Evolutionary conservation across 1,140 invertebrate genomes (phyloP).

Genomic region (Drosophila auraria): DNA sequence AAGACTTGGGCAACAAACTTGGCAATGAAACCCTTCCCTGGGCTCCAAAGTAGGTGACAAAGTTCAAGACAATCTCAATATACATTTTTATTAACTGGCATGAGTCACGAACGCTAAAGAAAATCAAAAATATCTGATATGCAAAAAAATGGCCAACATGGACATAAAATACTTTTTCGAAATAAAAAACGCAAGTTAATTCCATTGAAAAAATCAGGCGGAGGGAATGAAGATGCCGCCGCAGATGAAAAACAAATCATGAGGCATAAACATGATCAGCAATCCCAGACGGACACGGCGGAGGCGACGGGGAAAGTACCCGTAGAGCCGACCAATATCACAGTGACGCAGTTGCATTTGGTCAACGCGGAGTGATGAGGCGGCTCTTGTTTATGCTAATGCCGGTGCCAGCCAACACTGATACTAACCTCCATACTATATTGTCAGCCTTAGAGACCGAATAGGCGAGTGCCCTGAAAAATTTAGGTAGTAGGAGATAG

Average conservation of each 20-base stretch:
- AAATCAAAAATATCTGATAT: constrained; percentile 13
- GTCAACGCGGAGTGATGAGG: constrained; percentile 61
- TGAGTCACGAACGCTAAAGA: constrained; percentile 54
- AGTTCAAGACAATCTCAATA: constrained; percentile 48
- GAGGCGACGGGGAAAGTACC: constrained; percentile 36
- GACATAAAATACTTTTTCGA: constrained; percentile 58
- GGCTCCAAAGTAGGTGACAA: constrained; percentile 29
- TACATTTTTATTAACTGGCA: constrained; percentile 39
- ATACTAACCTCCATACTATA: constrained; percentile 15
- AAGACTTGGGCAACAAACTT: constrained; percentile 78
- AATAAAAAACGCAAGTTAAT: constrained; percentile 68
- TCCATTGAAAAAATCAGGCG: constrained; percentile 45
- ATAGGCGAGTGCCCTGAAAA: background rate
- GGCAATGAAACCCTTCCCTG: constrained; percentile 38
- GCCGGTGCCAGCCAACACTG: constrained; percentile 41
- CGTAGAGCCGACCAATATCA: constrained; percentile 19
- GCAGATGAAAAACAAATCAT: constrained; percentile 68
- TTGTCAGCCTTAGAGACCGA: background rate
- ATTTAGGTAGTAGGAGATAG: background rate
- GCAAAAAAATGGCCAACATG: constrained; percentile 32
- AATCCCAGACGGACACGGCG: constrained; percentile 23
- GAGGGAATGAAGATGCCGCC: constrained; percentile 17
- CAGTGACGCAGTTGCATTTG: constrained; percentile 77
- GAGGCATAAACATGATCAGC: constrained; percentile 65
- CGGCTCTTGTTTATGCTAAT: constrained; percentile 64